Evolutionary conservation across 2,113 vertebrate species (phyloP).

Genomic region (Mustelus asterias): DNA sequence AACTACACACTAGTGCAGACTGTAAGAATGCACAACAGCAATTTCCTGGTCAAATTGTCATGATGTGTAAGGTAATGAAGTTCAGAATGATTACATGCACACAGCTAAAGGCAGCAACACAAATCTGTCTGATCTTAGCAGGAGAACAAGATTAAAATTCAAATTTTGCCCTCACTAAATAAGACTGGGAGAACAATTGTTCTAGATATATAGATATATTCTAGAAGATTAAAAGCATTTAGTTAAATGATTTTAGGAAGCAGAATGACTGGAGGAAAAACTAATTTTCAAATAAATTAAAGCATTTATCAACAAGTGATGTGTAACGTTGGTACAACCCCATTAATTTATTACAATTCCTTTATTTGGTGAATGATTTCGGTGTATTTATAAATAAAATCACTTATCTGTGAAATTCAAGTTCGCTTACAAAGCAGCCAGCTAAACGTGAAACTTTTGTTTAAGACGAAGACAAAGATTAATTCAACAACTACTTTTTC

Average conservation of each 20-base stretch:
- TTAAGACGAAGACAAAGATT: background rate
- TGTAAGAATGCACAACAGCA: background rate
- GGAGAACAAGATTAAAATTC: background rate
- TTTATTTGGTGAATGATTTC: background rate
- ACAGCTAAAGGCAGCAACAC: background rate
- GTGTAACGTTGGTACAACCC: background rate
- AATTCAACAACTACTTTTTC: background rate
- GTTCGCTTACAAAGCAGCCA: background rate
- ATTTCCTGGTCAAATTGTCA: background rate
- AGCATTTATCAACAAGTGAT: background rate
- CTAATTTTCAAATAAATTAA: slow-evolving; percentile 1
- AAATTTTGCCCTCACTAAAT: background rate
- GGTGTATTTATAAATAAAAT: slow-evolving; percentile 12
- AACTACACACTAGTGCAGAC: background rate
- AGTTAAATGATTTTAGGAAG: background rate
- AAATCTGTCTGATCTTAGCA: background rate
- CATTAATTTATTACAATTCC: background rate
- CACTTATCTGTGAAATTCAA: background rate
- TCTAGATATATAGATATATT: background rate
- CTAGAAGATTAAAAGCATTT: background rate
- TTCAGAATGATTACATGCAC: background rate
- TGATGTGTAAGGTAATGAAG: background rate
- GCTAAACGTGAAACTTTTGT: background rate
- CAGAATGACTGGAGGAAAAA: background rate
- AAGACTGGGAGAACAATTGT: background rate